These are phyloP conservation scores for Hydropsyche tenuis DNA, from an alignment of 1,140 invertebrate species.

Conservation along the genomic window DNA sequence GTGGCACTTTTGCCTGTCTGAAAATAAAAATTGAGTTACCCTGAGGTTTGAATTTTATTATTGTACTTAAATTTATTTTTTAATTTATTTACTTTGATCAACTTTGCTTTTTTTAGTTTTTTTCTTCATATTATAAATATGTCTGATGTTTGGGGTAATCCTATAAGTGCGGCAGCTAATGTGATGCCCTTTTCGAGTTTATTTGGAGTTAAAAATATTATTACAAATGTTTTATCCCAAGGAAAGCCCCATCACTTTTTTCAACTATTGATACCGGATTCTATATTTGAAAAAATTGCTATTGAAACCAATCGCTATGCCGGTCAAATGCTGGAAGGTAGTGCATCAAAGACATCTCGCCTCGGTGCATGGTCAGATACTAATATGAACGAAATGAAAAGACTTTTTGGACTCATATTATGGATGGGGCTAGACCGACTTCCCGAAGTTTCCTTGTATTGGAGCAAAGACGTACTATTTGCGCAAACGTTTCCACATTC, in stretches of 20 bases:
- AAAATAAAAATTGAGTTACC: too few species aligned
- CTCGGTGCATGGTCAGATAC: constrained; percentile 25
- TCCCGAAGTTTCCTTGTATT: constrained; percentile 18
- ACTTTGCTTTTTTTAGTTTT: too few species aligned
- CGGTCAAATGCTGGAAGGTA: constrained; percentile 19
- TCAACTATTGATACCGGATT: constrained; percentile 33
- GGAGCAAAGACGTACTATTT: constrained; percentile 19
- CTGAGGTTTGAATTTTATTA: too few species aligned
- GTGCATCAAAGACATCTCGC: constrained; percentile 1
- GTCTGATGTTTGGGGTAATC: constrained; percentile 8
- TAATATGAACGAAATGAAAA: constrained; percentile 28
- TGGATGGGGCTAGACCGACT: constrained; percentile 29
- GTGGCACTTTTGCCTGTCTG: too few species aligned
- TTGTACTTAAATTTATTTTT: too few species aligned
- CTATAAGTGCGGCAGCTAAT: constrained; percentile 6
- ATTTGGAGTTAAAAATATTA: constrained; percentile 10
- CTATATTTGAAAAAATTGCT: constrained; percentile 30
- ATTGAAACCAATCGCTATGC: constrained; percentile 25
- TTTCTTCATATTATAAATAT: too few species aligned
- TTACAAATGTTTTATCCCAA: background rate
- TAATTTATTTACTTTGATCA: too few species aligned
- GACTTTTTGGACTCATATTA: constrained; percentile 25
- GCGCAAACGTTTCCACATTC: constrained; percentile 16
- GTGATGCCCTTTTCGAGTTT: constrained; percentile 26
- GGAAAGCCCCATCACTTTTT: constrained; percentile 36